phyloP scores from a whole-genome alignment of 2,797 vertebrate genomes.

The Cynopterus sphinx region DNA sequence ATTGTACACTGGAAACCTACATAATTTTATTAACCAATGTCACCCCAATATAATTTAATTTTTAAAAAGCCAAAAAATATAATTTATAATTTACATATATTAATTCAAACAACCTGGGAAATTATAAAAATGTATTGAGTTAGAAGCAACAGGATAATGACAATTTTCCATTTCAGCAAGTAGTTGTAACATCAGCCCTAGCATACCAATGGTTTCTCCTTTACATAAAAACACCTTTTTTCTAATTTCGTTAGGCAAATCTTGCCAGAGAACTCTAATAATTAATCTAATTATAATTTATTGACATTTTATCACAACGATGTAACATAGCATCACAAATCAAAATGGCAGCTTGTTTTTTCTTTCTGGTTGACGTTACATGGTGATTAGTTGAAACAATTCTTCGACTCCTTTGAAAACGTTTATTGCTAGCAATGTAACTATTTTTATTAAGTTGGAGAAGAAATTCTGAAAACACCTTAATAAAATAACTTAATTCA shows the following conservation, averaged over 20 bases:
- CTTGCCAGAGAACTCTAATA: neutral
- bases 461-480: neutral
- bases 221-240: neutral
- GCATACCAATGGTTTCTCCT: neutral
- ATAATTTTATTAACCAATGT: no score
- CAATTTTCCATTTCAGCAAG: neutral
- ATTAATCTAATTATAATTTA: neutral
- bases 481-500: neutral
- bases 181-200: neutral
- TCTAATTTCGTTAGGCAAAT: neutral
- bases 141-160: neutral
- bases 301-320: neutral
- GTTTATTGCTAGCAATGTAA: neutral
- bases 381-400: neutral
- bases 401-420: neutral
- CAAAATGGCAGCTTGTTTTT: constrained; percentile 29
- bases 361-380: neutral
- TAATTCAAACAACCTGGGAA: constrained; percentile 12
- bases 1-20: no score
- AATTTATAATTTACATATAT: constrained; percentile 20
- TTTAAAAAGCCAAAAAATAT: neutral
- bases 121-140: neutral
- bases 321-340: neutral
- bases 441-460: neutral
- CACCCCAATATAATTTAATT: no score